A percentile compares a stretch with the other conserved stretches of the same genome.
Evolutionary conservation across 2,797 vertebrate species (phyloP).

Genomic region (Streptopelia turtur): DNA sequence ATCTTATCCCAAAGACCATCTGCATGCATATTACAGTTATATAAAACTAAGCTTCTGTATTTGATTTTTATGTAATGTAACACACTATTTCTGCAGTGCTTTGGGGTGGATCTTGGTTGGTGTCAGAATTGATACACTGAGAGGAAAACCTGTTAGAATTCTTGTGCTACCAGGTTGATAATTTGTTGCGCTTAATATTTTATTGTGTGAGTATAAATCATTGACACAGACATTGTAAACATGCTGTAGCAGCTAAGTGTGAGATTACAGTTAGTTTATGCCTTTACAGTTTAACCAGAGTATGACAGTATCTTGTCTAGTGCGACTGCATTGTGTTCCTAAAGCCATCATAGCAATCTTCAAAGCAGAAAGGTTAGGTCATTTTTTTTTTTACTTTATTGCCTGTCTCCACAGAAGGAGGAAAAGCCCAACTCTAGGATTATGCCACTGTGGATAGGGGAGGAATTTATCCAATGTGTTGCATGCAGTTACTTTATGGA

Average conservation of each 20-base stretch:
- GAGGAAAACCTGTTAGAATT: constrained; percentile 31
- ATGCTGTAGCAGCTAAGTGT: neutral
- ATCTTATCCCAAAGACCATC: neutral
- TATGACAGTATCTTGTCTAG: neutral
- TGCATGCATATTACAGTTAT: constrained; percentile 39
- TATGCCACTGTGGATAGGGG: neutral
- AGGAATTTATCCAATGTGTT: neutral
- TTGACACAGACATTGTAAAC: constrained; percentile 31
- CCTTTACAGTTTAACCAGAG: neutral
- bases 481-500: neutral
- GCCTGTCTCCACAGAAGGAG: neutral
- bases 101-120: neutral
- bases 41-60: constrained; percentile 40
- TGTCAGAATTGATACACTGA: constrained; percentile 8
- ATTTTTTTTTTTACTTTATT: neutral
- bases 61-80: constrained; percentile 55
- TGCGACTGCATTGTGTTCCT: neutral
- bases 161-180: constrained; percentile 21
- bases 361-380: neutral
- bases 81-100: constrained; percentile 13
- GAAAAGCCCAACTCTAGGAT: neutral
- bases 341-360: neutral
- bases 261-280: neutral
- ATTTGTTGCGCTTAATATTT: constrained; percentile 69
- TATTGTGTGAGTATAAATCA: constrained; percentile 29